Evolutionary conservation across 2,113 vertebrate genomes (phyloP).

Genomic region (Ageneiosus marmoratus): DNA sequence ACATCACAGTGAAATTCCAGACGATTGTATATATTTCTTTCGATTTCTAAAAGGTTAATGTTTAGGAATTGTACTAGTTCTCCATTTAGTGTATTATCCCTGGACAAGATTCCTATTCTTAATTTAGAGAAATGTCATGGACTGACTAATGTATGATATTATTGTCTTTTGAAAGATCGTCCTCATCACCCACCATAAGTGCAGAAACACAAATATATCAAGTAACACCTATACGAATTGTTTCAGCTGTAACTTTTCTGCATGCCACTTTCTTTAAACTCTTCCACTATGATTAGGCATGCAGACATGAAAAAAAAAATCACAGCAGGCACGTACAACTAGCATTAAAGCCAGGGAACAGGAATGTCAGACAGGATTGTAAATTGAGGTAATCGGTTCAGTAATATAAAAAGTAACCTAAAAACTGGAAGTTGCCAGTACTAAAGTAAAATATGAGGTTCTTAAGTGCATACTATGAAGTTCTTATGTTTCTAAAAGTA

Average conservation of each 20-base stretch:
- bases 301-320: not conserved
- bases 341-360: slow-evolving; percentile 19
- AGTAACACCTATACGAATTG: not conserved
- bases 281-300: not conserved
- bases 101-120: not conserved
- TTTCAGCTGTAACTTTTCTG: not conserved
- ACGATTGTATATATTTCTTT: not conserved
- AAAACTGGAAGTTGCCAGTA: not conserved
- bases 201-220: not conserved
- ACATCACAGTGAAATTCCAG: slow-evolving; percentile 21
- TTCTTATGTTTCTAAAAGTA: not conserved
- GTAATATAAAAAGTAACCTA: slow-evolving; percentile 15
- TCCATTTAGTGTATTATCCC: too few species aligned
- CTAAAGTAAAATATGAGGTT: not conserved
- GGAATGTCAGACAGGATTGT: slow-evolving; percentile 16
- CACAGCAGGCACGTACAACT: slow-evolving; percentile 6
- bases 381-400: slow-evolving; percentile 21
- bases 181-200: not conserved
- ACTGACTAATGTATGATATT: not conserved
- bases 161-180: not conserved
- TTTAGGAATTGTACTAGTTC: not conserved
- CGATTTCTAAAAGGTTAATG: not conserved
- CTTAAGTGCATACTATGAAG: not conserved
- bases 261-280: not conserved
- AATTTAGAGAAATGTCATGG: not conserved